A percentile compares a stretch with the other conserved stretches of the same genome.
Conservation (phyloP, 2,113 vertebrate species). For the Lepisosteus oculatus region DNA sequence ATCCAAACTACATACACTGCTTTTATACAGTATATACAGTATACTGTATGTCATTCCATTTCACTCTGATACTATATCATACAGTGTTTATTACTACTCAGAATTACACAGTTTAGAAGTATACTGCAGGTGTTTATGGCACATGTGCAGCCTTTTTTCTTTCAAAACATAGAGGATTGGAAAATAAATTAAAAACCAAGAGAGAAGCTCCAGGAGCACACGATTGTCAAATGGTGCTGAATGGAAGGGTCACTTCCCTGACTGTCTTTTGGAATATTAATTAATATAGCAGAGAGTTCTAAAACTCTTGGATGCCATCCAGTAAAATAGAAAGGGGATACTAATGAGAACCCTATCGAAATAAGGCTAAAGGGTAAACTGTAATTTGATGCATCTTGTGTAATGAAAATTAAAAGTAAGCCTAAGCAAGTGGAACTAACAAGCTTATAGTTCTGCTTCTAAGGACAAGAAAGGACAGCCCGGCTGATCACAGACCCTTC, state of each 20-base stretch:
- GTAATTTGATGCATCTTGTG: slow-evolving; percentile 8
- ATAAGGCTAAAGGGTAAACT: slow-evolving; percentile 8
- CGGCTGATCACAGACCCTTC: background rate
- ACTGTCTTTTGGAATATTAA: background rate
- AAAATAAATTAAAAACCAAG: background rate
- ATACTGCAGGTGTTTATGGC: background rate
- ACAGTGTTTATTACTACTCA: background rate
- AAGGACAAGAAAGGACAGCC: background rate
- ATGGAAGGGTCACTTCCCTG: slow-evolving; percentile 2
- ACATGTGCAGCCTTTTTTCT: background rate
- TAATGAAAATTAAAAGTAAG: background rate
- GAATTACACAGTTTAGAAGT: background rate
- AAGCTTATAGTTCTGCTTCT: background rate
- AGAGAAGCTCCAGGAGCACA: background rate
- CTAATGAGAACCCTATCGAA: slow-evolving; percentile 5
- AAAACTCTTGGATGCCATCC: background rate
- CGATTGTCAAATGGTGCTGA: slow-evolving; percentile 4
- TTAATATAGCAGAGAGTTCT: background rate
- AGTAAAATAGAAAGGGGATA: background rate
- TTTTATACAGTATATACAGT: too few relatives aligned
- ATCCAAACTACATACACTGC: too few relatives aligned
- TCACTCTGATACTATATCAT: background rate
- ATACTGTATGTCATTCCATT: too few relatives aligned
- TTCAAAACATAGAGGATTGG: background rate
- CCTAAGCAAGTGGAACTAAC: slow-evolving; percentile 5